Percentiles rank a stretch among this genome's conserved stretches.
Conservation (phyloP, 2,113 vertebrate genomes). For the Chaetodon auriga region DNA sequence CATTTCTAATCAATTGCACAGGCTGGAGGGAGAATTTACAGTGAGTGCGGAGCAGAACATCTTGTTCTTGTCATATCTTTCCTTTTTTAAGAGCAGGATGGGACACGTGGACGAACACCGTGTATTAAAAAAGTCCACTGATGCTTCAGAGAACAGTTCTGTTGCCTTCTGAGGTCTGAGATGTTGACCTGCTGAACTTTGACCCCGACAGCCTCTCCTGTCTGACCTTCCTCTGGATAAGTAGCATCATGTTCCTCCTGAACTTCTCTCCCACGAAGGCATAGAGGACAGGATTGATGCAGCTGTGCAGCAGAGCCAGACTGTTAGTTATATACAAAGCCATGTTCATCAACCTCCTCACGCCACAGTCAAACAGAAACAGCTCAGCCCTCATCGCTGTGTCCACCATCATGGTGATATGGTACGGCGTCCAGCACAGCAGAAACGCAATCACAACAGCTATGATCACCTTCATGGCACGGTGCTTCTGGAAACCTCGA, state of each 20-base stretch:
- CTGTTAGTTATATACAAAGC: conserved; percentile 64
- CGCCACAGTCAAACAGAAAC: conserved; percentile 48
- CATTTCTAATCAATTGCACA: not conserved
- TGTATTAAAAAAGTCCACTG: not conserved
- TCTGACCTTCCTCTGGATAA: conserved; percentile 63
- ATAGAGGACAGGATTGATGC: conserved; percentile 85
- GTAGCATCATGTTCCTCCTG: conserved; percentile 69
- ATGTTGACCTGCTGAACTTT: conserved; percentile 78
- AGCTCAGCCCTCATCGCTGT: conserved; percentile 66
- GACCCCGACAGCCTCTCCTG: conserved; percentile 51
- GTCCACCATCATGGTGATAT: conserved; percentile 75
- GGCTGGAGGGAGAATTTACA: not conserved
- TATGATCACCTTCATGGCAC: conserved; percentile 85
- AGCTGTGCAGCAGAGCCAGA: conserved; percentile 83
- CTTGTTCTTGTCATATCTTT: not conserved
- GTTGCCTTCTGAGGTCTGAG: conserved; percentile 73
- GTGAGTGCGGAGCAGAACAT: not conserved
- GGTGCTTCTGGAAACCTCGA: conserved; percentile 81
- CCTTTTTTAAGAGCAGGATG: not conserved
- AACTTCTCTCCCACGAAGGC: conserved; percentile 86
- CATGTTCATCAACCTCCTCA: conserved; percentile 33
- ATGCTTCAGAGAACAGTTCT: conserved; percentile 54
- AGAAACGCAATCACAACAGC: conserved; percentile 82
- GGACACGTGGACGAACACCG: not conserved
- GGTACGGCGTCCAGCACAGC: conserved; percentile 84